Evolutionary conservation across 1,140 invertebrate genomes (phyloP).

Genomic region (Whitmania pigra): DNA sequence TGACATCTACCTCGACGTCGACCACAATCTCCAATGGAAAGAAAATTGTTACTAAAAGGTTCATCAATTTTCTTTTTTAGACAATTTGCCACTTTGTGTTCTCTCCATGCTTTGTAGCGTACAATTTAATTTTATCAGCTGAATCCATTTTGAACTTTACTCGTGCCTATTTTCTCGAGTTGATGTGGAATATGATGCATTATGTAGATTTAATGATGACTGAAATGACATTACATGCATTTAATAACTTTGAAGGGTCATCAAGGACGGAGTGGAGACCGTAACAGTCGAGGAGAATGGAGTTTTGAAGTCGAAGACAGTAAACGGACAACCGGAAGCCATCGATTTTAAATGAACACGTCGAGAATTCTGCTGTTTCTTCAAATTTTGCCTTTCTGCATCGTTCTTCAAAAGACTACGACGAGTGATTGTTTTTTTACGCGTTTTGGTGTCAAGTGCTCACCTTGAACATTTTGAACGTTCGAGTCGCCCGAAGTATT

Average conservation of each 20-base stretch:
- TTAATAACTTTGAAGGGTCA: constrained; percentile 54
- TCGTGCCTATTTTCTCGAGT: no score
- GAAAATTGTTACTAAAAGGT: constrained; percentile 91
- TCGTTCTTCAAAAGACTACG: no score
- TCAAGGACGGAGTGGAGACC: constrained; percentile 86
- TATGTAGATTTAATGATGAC: no score
- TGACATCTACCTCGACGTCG: constrained; percentile 55
- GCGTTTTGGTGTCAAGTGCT: no score
- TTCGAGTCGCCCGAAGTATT: no score
- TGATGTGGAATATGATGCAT: no score
- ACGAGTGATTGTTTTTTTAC: no score
- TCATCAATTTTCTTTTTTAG: constrained; percentile 34
- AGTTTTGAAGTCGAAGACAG: constrained; percentile 82
- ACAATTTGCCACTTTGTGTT: not conserved
- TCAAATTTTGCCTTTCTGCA: no score
- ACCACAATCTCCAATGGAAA: constrained; percentile 88
- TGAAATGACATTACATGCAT: not conserved
- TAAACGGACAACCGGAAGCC: constrained; percentile 58
- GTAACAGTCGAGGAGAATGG: constrained; percentile 92
- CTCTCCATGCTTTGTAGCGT: not conserved
- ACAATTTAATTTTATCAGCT: not conserved
- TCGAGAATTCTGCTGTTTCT: no score
- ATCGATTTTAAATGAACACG: not conserved
- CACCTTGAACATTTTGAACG: no score
- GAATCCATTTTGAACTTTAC: no score